A percentile compares a stretch with the other conserved stretches of the same genome.
These are phyloP conservation scores for Eurosta solidaginis DNA, from an alignment of 1,140 invertebrate genomes.

Conservation along the genomic window DNA sequence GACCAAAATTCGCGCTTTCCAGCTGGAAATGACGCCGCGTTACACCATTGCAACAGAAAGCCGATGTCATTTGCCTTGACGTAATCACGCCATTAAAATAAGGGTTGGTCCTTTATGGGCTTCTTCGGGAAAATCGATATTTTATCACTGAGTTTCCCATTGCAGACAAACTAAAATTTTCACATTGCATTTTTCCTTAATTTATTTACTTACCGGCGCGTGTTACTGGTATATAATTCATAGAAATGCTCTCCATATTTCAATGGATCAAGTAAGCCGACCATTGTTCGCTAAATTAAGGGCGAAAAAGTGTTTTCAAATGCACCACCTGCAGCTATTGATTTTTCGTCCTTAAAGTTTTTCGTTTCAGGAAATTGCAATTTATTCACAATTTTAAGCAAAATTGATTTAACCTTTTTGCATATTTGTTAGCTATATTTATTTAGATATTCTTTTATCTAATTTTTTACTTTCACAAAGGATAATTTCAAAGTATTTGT, in stretches of 20 bases:
- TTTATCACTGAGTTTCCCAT: not conserved
- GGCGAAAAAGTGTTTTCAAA: not conserved
- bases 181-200: not conserved
- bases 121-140: not conserved
- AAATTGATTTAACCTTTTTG: not conserved
- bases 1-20: not conserved
- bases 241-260: constrained; percentile 60
- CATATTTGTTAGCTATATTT: not conserved
- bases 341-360: constrained; percentile 1
- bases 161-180: not conserved
- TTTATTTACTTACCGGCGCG: constrained; percentile 50
- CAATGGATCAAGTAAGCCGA: constrained; percentile 55
- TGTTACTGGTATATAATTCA: constrained; percentile 56
- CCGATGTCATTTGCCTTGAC: not conserved
- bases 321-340: not conserved
- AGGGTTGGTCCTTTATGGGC: not conserved
- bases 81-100: too few relatives aligned
- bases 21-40: not conserved
- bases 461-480: too few relatives aligned
- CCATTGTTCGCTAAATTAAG: constrained; percentile 39
- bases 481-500: too few relatives aligned
- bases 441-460: not conserved
- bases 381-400: not conserved
- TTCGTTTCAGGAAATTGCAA: not conserved
- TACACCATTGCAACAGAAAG: not conserved